These are phyloP conservation scores for Lasiurus cinereus DNA, from an alignment of 2,113 vertebrate species.

Conservation along the genomic window DNA sequence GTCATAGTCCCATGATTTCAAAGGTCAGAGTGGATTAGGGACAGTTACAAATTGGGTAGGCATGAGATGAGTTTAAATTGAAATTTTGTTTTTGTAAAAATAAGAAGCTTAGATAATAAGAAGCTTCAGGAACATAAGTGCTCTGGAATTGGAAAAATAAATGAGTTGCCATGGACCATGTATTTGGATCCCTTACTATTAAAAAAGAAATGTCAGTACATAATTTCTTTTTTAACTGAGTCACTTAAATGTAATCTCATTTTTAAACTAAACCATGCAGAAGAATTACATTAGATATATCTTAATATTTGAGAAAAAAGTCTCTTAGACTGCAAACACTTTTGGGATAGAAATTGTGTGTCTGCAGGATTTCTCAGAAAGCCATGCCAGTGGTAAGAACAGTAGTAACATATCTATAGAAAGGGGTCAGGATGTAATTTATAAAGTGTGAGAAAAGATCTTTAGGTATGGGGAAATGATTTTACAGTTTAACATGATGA, in stretches of 20 bases:
- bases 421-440: not conserved
- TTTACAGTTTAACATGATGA: not conserved
- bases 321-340: not conserved
- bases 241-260: not conserved
- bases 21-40: not conserved
- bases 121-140: not conserved
- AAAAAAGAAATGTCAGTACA: not conserved
- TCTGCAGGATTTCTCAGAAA: not conserved
- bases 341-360: not conserved
- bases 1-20: not conserved
- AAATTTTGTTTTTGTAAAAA: not conserved
- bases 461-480: not conserved
- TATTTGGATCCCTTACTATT: not conserved
- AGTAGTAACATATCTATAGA: not conserved
- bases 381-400: not conserved
- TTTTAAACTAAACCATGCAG: not conserved
- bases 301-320: slow-evolving; percentile 27
- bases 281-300: not conserved
- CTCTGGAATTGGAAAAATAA: slow-evolving; percentile 18
- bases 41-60: not conserved
- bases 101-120: not conserved
- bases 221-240: not conserved
- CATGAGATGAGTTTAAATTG: not conserved
- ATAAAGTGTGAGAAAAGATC: slow-evolving; percentile 18
- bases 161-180: not conserved